Conservation (phyloP, 2,113 vertebrate genomes). For the Laticauda colubrina region DNA sequence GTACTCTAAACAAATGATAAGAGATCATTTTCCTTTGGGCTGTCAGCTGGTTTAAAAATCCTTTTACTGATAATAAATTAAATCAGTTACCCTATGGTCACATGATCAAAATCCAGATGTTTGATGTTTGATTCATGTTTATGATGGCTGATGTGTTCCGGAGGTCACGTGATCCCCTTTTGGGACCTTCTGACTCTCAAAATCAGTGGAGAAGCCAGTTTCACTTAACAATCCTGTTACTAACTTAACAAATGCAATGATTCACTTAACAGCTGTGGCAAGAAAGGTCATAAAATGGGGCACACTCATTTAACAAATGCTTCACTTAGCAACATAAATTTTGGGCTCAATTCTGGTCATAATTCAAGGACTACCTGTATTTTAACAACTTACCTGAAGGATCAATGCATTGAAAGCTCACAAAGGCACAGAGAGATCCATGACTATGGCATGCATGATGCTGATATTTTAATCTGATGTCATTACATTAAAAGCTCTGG, state of each 20-base stretch:
- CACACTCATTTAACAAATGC: neutral
- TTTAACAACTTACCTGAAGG: neutral
- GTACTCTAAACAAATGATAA: neutral
- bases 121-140: neutral
- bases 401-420: neutral
- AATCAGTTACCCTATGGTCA: neutral
- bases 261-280: neutral
- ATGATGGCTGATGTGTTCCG: fast-evolving
- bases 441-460: neutral
- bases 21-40: neutral
- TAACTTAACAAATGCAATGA: neutral
- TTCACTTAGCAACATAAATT: neutral
- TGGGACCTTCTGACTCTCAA: neutral
- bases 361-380: neutral
- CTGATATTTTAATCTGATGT: neutral
- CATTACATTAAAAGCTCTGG: neutral
- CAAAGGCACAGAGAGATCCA: neutral
- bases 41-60: neutral
- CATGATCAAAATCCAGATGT: neutral
- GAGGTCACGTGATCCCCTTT: neutral
- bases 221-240: neutral
- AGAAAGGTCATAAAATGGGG: neutral
- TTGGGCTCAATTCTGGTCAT: neutral
- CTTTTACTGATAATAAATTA: neutral
- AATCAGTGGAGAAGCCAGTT: neutral